Percentiles rank a stretch among this genome's conserved stretches.
Conservation (phyloP, 2,797 vertebrate species). For the Ambastaia sidthimunki region DNA sequence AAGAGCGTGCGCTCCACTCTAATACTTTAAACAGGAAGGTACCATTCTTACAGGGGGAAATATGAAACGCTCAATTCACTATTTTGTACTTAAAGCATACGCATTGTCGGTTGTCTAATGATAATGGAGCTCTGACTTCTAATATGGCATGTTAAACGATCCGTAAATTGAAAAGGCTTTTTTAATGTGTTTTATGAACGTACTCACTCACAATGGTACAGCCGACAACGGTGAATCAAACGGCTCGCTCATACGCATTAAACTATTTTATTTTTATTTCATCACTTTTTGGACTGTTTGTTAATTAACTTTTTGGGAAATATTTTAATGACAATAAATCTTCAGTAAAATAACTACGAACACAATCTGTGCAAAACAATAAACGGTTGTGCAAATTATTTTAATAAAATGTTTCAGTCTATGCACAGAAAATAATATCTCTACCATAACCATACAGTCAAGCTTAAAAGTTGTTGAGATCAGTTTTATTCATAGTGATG, state of each 20-base stretch:
- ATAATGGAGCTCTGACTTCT: background rate
- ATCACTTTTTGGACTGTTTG: no score
- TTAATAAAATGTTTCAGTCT: background rate
- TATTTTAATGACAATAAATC: no score
- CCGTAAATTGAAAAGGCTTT: background rate
- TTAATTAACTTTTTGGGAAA: no score
- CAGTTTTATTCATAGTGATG: slow-evolving; percentile 73
- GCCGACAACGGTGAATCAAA: background rate
- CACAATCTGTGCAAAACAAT: no score
- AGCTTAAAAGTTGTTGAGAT: slow-evolving; percentile 58
- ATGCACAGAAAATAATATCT: background rate
- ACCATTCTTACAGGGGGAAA: slow-evolving; percentile 62
- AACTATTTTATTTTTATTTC: no score
- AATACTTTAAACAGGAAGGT: slow-evolving; percentile 55
- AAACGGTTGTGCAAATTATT: no score
- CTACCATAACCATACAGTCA: background rate
- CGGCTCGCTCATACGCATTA: no score
- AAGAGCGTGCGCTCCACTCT: slow-evolving; percentile 65
- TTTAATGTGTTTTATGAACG: background rate
- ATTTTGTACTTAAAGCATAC: background rate
- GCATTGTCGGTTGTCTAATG: background rate
- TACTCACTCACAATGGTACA: background rate
- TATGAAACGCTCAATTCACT: background rate
- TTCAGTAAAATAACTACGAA: no score
- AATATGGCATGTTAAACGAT: background rate